Conservation (phyloP, 2,888 invertebrate genomes). For the Uropetala carovei region DNA sequence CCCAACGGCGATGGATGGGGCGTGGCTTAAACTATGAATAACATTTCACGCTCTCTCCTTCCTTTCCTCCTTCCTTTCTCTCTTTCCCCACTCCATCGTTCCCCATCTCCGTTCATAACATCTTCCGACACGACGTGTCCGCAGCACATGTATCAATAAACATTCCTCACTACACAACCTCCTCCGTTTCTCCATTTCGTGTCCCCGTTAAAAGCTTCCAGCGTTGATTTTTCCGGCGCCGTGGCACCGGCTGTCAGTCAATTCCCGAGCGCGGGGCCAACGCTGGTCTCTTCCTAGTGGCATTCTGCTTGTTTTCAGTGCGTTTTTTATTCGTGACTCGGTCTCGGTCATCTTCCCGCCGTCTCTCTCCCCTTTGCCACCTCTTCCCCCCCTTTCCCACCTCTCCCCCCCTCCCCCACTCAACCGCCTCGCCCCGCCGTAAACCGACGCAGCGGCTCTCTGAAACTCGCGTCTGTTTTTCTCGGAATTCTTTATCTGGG, state of each 20-base stretch:
- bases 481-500: constrained; percentile 17
- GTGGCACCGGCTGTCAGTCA: constrained; percentile 11
- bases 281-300: neutral
- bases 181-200: neutral
- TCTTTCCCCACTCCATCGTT: neutral
- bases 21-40: constrained; percentile 35
- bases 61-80: neutral
- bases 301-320: neutral
- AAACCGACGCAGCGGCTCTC: neutral
- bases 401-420: neutral
- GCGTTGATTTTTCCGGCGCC: neutral
- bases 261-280: neutral
- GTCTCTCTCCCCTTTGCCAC: neutral
- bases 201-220: constrained; percentile 18
- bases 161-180: constrained; percentile 2
- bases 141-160: constrained; percentile 2
- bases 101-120: neutral
- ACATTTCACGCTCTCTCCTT: constrained; percentile 48
- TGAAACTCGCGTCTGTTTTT: constrained; percentile 17
- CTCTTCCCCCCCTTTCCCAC: neutral
- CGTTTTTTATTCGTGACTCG: neutral
- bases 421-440: neutral
- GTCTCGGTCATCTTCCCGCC: neutral
- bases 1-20: constrained; percentile 16
- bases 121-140: constrained; percentile 5